Percentiles rank a stretch among this genome's conserved stretches.
Evolutionary conservation across 2,113 vertebrate genomes (phyloP).

Genomic region (Tapirus terrestris): DNA sequence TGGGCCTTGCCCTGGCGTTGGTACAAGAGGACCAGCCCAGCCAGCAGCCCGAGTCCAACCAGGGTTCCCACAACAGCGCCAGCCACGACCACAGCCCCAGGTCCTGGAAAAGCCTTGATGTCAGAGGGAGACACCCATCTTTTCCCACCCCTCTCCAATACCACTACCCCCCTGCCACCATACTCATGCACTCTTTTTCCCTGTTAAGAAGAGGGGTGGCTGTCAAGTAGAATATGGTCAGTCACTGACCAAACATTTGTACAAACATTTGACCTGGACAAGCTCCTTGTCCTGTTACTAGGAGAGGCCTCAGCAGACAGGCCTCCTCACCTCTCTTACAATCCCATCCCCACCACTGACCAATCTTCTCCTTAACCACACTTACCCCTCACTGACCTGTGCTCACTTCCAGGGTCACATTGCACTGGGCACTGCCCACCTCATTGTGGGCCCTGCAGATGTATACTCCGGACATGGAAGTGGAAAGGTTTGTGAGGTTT

Average conservation of each 20-base stretch:
- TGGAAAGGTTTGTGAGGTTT: slow-evolving; percentile 90
- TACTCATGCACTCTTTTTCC: not conserved
- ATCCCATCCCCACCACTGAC: not conserved
- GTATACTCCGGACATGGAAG: slow-evolving; percentile 91
- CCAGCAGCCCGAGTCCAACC: slow-evolving; percentile 86
- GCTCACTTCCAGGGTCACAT: slow-evolving; percentile 89
- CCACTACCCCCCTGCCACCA: not conserved
- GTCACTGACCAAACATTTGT: not conserved
- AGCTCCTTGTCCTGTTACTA: not conserved
- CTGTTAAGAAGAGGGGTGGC: not conserved
- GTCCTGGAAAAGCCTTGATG: slow-evolving; percentile 81
- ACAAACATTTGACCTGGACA: not conserved
- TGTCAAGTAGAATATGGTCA: not conserved
- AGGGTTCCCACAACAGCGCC: slow-evolving; percentile 90
- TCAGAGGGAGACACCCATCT: not conserved
- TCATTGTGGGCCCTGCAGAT: slow-evolving; percentile 89
- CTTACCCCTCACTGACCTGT: slow-evolving; percentile 87
- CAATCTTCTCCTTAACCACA: slow-evolving; percentile 32
- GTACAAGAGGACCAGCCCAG: slow-evolving; percentile 84
- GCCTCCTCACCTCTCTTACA: not conserved
- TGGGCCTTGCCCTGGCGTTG: slow-evolving; percentile 79
- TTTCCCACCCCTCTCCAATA: not conserved
- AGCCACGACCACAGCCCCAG: slow-evolving; percentile 86
- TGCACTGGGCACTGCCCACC: slow-evolving; percentile 88
- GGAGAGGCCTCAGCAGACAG: not conserved